Base-by-base conservation (phyloP, 2,797 vertebrate genomes). In the Otolemur crassicaudatus region DNA sequence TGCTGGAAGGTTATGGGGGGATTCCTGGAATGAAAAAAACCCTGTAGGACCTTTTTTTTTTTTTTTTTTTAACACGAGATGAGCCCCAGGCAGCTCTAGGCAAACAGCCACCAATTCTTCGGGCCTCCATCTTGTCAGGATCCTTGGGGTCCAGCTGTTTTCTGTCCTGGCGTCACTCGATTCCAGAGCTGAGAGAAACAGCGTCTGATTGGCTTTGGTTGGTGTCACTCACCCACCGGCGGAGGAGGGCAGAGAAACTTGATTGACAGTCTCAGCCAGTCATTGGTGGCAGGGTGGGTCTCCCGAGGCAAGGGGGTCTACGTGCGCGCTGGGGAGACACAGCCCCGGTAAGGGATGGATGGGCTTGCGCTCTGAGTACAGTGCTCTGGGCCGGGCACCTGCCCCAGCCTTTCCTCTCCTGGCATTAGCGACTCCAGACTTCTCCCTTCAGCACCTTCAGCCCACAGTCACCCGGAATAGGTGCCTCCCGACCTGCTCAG, bases 331-430 rank as follows among this genome's bases (percentile, higher is more conserved):
- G 14, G 53, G 56, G n/a, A 82, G 40, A 12, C 1, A 1, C 1
- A 6, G n/a, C 61, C 8, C 53, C 56, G 25, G 1, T 12, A 2
- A 0, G 16, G 11, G 49, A 19, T 0, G 4, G 46, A 22, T 89
- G 14, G 49, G 49, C 49, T 29, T 77, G 72, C 0, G 34, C 5
- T 37, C 61, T 12, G 16, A 0, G 27, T 1, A 7, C 29, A 49
- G 20, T 10, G 5, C 9, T 25, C 34, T 43, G 8, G 2, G 14
- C 8, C 69, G 12, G 13, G 7, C 0, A 0, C 31, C 8, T 0
- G 43, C 16, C 7, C 29, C 9, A 19, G 5, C 37, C 25, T 34
- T 25, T 20, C 43, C 53, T 61, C 29, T 12, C 12, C 43, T 20
- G 61, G 60, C 8, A 13, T 22, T 29, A 37, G 34, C 67, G 60